Evolutionary conservation across 2,113 vertebrate genomes (phyloP).

Genomic region (Coregonus clupeaformis): DNA sequence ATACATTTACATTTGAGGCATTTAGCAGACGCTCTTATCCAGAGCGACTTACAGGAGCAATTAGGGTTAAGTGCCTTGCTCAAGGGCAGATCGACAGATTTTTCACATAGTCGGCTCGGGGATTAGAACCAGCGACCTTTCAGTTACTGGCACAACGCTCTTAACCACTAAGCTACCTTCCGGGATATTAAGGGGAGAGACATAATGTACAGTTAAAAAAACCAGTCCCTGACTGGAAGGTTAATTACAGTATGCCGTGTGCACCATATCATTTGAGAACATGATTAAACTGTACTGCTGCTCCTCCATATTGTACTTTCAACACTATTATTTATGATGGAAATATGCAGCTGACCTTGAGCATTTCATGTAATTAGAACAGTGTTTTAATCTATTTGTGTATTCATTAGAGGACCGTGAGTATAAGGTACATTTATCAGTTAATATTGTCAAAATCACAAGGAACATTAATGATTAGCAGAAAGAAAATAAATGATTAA

Average conservation of each 20-base stretch:
- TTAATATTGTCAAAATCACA: not conserved
- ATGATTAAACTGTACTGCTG: not conserved
- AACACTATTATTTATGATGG: not conserved
- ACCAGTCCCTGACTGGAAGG: slow-evolving; percentile 6
- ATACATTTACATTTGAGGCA: no score
- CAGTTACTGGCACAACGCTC: no score
- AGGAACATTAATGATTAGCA: not conserved
- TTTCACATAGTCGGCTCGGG: no score
- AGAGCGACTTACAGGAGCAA: no score
- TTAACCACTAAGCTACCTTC: no score
- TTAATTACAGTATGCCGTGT: slow-evolving; percentile 11
- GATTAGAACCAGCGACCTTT: no score
- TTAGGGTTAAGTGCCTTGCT: no score
- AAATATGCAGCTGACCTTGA: not conserved
- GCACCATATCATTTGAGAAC: slow-evolving; percentile 3
- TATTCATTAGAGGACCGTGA: not conserved
- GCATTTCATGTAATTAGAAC: not conserved
- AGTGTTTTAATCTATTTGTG: not conserved
- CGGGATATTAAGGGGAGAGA: not conserved
- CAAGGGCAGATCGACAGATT: no score
- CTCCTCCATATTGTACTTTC: not conserved
- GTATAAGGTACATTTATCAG: not conserved
- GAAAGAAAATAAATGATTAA: not conserved
- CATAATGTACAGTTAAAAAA: not conserved
- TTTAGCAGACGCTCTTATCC: no score